Percentiles rank a stretch among this genome's conserved stretches.
These are phyloP conservation scores for Ammodytes marinus DNA, from an alignment of 2,113 vertebrate genomes.

Conservation along the genomic window DNA sequence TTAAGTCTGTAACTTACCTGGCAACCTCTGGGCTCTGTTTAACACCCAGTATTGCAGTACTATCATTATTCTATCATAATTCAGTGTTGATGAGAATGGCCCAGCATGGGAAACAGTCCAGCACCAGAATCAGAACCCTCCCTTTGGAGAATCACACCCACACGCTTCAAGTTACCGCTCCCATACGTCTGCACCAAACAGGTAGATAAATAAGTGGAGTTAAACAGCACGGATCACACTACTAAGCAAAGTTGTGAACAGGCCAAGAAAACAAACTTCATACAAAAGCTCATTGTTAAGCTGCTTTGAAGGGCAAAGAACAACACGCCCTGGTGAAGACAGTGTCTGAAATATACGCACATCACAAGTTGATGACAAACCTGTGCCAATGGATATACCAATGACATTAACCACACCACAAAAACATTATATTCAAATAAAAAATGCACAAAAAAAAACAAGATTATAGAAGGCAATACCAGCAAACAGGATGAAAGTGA, in stretches of 20 bases:
- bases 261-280: slow-evolving; percentile 38
- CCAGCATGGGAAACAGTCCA: slow-evolving; percentile 95
- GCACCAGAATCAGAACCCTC: slow-evolving; percentile 89
- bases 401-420: slow-evolving; percentile 90
- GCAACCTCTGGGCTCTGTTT: slow-evolving; percentile 88
- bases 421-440: neutral
- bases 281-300: slow-evolving; percentile 1
- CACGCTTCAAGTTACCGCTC: slow-evolving; percentile 90
- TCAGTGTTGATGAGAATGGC: slow-evolving; percentile 92
- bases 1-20: slow-evolving; percentile 80
- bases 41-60: slow-evolving; percentile 84
- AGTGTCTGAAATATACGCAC: slow-evolving; percentile 91
- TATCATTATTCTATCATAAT: neutral
- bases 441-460: neutral
- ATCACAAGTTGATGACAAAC: slow-evolving; percentile 90
- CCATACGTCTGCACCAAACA: slow-evolving; percentile 87
- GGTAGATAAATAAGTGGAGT: neutral
- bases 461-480: neutral
- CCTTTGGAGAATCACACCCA: slow-evolving; percentile 92
- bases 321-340: neutral
- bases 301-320: slow-evolving; percentile 26
- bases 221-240: neutral
- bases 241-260: neutral
- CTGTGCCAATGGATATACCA: slow-evolving; percentile 88
- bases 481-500: neutral